Evolutionary conservation across 2,113 vertebrate species (phyloP).

Genomic region (Gymnarchus niloticus): DNA sequence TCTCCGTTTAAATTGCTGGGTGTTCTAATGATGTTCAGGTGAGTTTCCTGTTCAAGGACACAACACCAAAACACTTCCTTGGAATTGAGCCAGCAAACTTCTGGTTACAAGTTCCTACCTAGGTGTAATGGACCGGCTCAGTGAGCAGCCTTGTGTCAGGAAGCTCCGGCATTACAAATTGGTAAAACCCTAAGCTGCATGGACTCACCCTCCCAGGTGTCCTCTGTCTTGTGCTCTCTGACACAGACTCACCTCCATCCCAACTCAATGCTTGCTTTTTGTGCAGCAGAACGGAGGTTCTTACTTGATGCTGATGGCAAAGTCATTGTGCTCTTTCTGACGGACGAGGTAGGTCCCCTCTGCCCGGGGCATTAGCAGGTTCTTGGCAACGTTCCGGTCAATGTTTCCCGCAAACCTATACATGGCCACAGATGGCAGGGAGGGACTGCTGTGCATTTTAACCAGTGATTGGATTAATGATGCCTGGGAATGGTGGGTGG

Average conservation of each 20-base stretch:
- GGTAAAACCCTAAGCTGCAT: no score
- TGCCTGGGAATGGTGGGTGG: no score
- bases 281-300: background rate
- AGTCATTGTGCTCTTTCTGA: constrained; percentile 81
- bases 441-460: background rate
- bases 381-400: constrained; percentile 74
- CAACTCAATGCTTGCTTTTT: background rate
- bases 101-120: background rate
- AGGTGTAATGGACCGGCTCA: no score
- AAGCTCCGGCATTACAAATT: no score
- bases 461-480: background rate
- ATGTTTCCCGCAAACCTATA: constrained; percentile 80
- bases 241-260: no score
- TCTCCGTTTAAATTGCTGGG: background rate
- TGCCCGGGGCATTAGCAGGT: constrained; percentile 64
- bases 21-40: background rate
- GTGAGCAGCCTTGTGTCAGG: no score
- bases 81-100: background rate
- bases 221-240: no score
- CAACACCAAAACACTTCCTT: background rate
- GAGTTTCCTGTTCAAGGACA: background rate
- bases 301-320: constrained; percentile 91
- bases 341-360: constrained; percentile 84
- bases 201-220: no score
- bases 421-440: background rate